Evolutionary conservation across 2,888 invertebrate species (phyloP).

Genomic region (Laspeyria flexula): DNA sequence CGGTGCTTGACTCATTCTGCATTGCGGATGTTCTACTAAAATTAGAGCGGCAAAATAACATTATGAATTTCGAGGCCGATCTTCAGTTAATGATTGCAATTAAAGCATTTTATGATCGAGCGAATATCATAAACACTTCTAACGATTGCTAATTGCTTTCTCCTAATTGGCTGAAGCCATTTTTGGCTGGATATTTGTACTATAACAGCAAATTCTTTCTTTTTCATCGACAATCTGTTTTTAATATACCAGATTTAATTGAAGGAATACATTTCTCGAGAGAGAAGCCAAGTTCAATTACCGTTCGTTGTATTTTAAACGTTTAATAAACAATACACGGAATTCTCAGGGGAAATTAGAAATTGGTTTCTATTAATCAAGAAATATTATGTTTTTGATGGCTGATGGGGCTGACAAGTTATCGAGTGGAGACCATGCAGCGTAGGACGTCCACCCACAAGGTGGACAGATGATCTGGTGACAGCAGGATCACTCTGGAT

Average conservation of each 20-base stretch:
- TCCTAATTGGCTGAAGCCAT: conserved; percentile 33
- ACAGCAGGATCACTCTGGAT: too few relatives aligned
- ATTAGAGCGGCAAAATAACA: conserved; percentile 3
- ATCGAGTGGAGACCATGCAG: too few relatives aligned
- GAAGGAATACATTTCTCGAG: conserved; percentile 9
- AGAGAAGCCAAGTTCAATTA: neutral
- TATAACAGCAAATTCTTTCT: conserved; percentile 17
- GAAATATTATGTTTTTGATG: too few relatives aligned
- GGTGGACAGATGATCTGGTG: too few relatives aligned
- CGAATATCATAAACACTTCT: conserved; percentile 28
- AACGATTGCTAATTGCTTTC: conserved; percentile 29
- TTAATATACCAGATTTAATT: conserved; percentile 17
- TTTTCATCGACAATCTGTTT: conserved; percentile 18
- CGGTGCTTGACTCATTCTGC: neutral
- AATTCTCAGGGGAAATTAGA: neutral
- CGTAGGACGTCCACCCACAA: too few relatives aligned
- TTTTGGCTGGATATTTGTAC: conserved; percentile 16
- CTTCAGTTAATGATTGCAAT: conserved; percentile 12
- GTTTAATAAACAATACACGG: neutral
- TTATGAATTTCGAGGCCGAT: neutral
- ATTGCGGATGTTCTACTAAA: conserved; percentile 1
- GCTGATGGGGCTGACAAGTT: too few relatives aligned
- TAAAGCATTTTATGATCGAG: conserved; percentile 9
- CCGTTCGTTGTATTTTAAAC: neutral
- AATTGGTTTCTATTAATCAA: neutral